Evolutionary conservation across 2,113 vertebrate species (phyloP).

Genomic region (Hymenochirus boettgeri): DNA sequence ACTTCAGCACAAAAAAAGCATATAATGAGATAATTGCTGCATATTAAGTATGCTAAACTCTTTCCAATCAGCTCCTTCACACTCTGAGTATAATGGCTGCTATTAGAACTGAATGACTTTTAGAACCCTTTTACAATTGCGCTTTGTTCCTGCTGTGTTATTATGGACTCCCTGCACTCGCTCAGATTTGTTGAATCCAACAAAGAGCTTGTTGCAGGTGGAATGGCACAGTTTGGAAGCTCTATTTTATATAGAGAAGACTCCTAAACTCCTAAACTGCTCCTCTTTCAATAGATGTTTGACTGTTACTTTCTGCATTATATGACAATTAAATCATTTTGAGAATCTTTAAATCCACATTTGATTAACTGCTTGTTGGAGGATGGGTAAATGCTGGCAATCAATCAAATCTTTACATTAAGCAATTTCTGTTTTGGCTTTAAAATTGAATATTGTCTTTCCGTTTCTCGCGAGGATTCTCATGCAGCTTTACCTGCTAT

Average conservation of each 20-base stretch:
- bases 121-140: constrained; percentile 2
- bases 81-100: constrained; percentile 5
- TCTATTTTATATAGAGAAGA: too few species aligned
- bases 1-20: not conserved
- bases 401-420: too few species aligned
- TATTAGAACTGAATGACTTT: constrained; percentile 5
- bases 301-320: too few species aligned
- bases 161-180: not conserved
- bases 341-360: too few species aligned
- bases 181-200: not conserved
- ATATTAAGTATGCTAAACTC: constrained; percentile 13
- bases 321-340: too few species aligned
- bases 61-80: constrained; percentile 1
- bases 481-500: not conserved
- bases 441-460: too few species aligned
- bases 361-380: too few species aligned
- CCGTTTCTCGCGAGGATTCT: too few species aligned
- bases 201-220: not conserved
- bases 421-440: too few species aligned
- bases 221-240: not conserved
- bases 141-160: not conserved
- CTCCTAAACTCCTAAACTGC: too few species aligned
- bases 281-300: too few species aligned
- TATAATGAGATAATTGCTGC: constrained; percentile 20
- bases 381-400: too few species aligned